Evolutionary conservation across 2,797 vertebrate species (phyloP).

Genomic region (Syngnathus acus): DNA sequence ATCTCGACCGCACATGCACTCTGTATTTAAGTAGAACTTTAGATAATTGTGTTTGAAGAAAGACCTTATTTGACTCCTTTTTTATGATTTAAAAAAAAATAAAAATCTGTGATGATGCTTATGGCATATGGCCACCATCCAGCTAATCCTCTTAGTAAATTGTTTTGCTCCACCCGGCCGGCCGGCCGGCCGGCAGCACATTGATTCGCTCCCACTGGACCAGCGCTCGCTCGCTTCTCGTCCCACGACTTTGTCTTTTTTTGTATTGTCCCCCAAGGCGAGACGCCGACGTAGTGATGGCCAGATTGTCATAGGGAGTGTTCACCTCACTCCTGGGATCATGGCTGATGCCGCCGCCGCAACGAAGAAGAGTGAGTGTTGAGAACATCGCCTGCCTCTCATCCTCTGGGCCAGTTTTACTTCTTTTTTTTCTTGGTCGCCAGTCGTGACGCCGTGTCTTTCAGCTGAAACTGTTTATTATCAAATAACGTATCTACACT

Average conservation of each 20-base stretch:
- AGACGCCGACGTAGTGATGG: not conserved
- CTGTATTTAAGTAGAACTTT: no score
- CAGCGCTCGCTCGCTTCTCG: no score
- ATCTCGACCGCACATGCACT: no score
- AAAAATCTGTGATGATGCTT: not conserved
- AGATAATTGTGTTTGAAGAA: no score
- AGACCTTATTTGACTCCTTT: no score
- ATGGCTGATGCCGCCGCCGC: not conserved
- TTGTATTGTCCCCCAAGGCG: not conserved
- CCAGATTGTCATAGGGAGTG: not conserved
- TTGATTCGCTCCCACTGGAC: not conserved
- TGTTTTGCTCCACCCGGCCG: slow-evolving; percentile 2
- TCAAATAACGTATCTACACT: no score
- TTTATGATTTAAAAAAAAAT: no score
- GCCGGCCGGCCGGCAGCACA: not conserved
- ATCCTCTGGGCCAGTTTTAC: not conserved
- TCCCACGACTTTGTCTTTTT: not conserved
- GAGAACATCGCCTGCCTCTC: not conserved
- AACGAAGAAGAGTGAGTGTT: not conserved
- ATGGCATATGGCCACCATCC: not conserved
- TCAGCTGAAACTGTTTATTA: no score
- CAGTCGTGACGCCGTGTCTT: no score
- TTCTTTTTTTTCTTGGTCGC: no score
- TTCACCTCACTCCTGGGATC: not conserved
- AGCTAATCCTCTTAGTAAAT: not conserved